Base-by-base conservation (phyloP, 1,140 invertebrate genomes). In the Leptinotarsa defecta region DNA sequence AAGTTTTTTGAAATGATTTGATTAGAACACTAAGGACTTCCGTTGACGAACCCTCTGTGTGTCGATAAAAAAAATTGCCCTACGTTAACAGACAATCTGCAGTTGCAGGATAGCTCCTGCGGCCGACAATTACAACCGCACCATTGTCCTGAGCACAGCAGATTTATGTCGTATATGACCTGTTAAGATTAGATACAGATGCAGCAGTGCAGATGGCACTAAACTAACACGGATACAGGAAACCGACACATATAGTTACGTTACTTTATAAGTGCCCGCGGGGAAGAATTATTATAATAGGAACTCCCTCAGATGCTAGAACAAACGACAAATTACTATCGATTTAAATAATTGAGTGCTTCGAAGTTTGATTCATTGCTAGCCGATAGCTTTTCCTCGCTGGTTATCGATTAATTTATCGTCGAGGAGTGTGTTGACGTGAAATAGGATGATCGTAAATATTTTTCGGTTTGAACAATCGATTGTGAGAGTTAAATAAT, bases 151-250 rank as follows among this genome's bases (percentile, higher is more conserved):
- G n/a, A 19, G 8, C 52, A 5, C 15, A 19, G 52, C 52, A 57
- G 52, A 57, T 57, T 57, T n/a, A 57, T 57, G 52, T 57, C 52
- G 52, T 15, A 15, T 57, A 57, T 57, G 52, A 57, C 52, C 52
- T 57, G 52, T 57, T 57, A 57, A 57, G 52, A 57, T 57, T 57
- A 57, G 52, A 57, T 57, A 57, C 52, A 57, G 52, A 57, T 57
- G 52, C 52, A n/a, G n/a, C 52, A 3, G n/a, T 19, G 52, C 52
- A 57, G 52, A 57, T 57, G 52, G 52, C 52, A 57, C 15, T 57
- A 57, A 57, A 57, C 52, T 57, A 57, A 57, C 52, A 57, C 52
- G 17, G n/a, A 57, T 57, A 57, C 52, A 57, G 52, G 52, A 57
- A 57, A 57, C 52, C n/a, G 15, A 57, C 52, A 57, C 52, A 57